These are phyloP conservation scores for Drosophila anceps DNA, from an alignment of 2,888 invertebrate species.

Conservation along the genomic window DNA sequence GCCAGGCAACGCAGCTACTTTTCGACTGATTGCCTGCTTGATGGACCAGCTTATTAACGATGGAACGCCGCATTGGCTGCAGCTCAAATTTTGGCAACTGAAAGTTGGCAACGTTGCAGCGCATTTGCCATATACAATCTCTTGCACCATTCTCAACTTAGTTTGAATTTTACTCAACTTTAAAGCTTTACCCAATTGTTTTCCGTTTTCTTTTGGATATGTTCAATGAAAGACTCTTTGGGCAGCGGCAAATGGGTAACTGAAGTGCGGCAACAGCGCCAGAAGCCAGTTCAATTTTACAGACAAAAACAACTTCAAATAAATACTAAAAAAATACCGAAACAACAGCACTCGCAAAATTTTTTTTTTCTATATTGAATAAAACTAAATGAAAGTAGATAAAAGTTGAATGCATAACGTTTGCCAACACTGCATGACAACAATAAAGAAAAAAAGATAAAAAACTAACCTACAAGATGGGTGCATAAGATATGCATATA, in stretches of 20 bases:
- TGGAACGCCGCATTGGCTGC: neutral
- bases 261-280: constrained; percentile 55
- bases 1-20: neutral
- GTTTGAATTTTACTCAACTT: neutral
- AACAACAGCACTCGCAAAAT: constrained; percentile 74
- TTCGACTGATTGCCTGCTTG: no score
- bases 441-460: neutral
- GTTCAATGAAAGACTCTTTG: neutral
- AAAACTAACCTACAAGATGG: constrained; percentile 33
- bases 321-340: constrained; percentile 21
- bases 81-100: neutral
- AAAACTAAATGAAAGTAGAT: constrained; percentile 14
- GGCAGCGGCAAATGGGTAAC: constrained; percentile 46
- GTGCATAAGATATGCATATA: neutral
- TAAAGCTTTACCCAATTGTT: neutral
- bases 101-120: constrained; percentile 25
- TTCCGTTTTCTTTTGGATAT: neutral
- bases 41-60: neutral
- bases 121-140: neutral
- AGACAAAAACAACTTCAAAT: constrained; percentile 4
- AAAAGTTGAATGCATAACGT: constrained; percentile 26
- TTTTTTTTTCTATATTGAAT: constrained; percentile 8
- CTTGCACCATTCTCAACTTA: neutral
- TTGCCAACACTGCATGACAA: constrained; percentile 28
- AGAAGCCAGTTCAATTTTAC: constrained; percentile 22